Base-by-base conservation (phyloP, 2,113 vertebrate genomes). In the Bubo blakistoni region DNA sequence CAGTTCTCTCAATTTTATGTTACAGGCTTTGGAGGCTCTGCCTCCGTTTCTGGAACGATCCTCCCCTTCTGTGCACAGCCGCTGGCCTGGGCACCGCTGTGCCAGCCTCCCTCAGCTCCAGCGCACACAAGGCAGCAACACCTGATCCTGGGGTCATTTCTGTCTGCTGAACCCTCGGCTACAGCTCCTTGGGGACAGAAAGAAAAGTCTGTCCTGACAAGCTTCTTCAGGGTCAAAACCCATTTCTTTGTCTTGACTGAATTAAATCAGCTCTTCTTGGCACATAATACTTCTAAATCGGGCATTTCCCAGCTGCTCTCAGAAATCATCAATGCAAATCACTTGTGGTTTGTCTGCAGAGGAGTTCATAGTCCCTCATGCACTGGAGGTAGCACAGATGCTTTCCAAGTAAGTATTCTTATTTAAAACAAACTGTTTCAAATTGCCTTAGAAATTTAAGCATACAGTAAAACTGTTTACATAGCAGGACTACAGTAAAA, bases 101-200 rank as follows among this genome's bases (percentile, higher is more conserved):
- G 73, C 85, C 86, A 90, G 80, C 5, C 80, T 88, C 77, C 51
- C 70, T 58, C 82, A 32, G 65, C 76, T 58, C 67, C 66, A 59
- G 40, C 1, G 5, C 72, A 86, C 94, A 95, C 74, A 96, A 88
- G 96, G 81, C 66, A 49, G 30, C 86, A 97, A 93, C 93, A 97
- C 88, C 96, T 97, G 97, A 97, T 97, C 85, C 92, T 14, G 25
- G 62, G 76, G 83, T 93, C 86, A 44, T 8, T 92, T 36, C 95
- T 90, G 77, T 49, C 69, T 66, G 66, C 59, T 94, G 46, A 96
- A 91, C n/a, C 2, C 82, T 74, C 17, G 7, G 26, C 85, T 77
- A 63, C 65, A 72, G 73, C 81, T 96, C 89, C 81, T 84, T 46
- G 47, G 81, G 92, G 91, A 97, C 88, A 96, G 24, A 85, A 58